Base-by-base conservation (phyloP, 37 sponge, comb jelly and placozoan species). In the Mnemiopsis leidyi region DNA sequence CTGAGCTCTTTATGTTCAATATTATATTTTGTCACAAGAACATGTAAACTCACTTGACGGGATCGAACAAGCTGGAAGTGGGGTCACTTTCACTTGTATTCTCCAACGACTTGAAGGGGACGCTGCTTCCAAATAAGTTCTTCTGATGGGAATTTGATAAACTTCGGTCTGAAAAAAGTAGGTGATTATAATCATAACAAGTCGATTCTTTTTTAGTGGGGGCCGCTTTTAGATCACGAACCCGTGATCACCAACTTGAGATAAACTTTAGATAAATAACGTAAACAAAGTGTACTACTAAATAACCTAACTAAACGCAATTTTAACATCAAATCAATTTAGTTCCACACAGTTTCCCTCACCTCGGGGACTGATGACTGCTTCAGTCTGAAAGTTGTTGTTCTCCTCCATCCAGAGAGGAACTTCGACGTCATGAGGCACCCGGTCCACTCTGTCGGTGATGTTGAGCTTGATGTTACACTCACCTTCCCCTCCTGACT, bases 351-450 rank as follows among this genome's bases (percentile, higher is more conserved):
- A n/a, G n/a, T n/a, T n/a, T n/a, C n/a, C n/a, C n/a, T n/a, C n/a
- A 48, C 61, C 61, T 48, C 61, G 61, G 5, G 61, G 61, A 13
- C 61, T 48, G 61, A 48, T 25, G 21, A 69, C 73, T 23, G 73
- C 73, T 69, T 69, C 73, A 28, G 73, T 69, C 28, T 69, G 24
- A 25, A 69, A 69, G 29, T 69, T n/a, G 21, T 3, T 25, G 21
- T 33, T 79, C 36, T 79, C 82, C 20, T 79, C 82, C 82, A 79
- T 79, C 82, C 82, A 79, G 36, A 79, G 36, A 36, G 82, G 82
- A 2, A 79, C 82, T 21, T 79, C 82, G 7, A 1, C 20, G 9
- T 79, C 36, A 16, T 29, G 23, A 36, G 34, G 1, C 36, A 79
- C 32, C 36, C 36, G 2, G 13, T 79, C 82, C 32, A 21, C 37